Evolutionary conservation across 2,113 vertebrate species (phyloP).

Genomic region (Microcebus griseorufus): DNA sequence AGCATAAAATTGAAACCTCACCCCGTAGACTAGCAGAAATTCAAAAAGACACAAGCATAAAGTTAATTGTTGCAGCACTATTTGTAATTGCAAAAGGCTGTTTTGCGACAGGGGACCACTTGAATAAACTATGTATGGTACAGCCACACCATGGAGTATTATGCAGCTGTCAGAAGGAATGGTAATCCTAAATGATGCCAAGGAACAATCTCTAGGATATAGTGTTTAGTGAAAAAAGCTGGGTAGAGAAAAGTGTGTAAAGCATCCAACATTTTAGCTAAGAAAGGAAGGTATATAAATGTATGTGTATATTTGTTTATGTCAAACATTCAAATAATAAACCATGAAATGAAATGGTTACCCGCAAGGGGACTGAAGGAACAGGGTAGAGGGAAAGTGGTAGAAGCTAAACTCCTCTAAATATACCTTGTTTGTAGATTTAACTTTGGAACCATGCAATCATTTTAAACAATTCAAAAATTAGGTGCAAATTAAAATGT

Average conservation of each 20-base stretch:
- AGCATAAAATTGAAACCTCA: neutral
- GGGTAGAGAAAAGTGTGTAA: neutral
- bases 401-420: neutral
- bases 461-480: slow-evolving; percentile 7
- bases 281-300: neutral
- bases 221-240: neutral
- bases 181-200: neutral
- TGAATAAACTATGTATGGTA: neutral
- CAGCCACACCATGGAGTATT: neutral
- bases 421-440: neutral
- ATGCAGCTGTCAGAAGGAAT: neutral
- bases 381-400: neutral
- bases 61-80: neutral
- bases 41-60: neutral
- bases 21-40: neutral
- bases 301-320: neutral
- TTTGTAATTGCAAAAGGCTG: neutral
- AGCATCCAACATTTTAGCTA: neutral
- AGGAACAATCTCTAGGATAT: neutral
- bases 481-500: slow-evolving; percentile 11
- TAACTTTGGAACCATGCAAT: slow-evolving; percentile 18
- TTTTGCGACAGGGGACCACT: neutral
- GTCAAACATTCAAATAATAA: slow-evolving; percentile 4
- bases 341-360: neutral
- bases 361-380: neutral